phyloP scores from a whole-genome alignment of 1,140 invertebrate genomes.

The Dinothrombium tinctorium region DNA sequence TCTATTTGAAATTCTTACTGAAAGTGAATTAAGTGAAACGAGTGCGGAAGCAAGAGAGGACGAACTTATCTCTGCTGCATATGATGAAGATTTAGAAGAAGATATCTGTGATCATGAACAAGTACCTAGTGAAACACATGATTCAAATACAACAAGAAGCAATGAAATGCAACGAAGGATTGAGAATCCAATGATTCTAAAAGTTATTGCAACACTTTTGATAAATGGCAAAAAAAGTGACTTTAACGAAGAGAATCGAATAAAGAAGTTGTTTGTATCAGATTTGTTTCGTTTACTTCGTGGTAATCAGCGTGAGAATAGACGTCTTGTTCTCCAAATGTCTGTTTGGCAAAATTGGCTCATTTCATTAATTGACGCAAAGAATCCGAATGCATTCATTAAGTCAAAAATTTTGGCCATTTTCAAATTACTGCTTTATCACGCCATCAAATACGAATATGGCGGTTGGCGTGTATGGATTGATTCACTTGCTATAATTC shows the following conservation, averaged over 20 bases:
- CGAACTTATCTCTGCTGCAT: too few species aligned
- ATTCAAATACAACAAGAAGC: not conserved
- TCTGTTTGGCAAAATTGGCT: conserved; percentile 99
- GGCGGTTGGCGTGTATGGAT: conserved; percentile 99
- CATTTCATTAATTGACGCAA: conserved; percentile 91
- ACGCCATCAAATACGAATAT: conserved; percentile 97
- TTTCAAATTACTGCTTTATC: conserved; percentile 88
- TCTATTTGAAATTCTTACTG: conserved; percentile 49
- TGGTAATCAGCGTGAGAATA: conserved; percentile 91
- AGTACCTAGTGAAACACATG: not conserved
- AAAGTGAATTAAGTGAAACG: too few species aligned
- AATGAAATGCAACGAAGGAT: conserved; percentile 7
- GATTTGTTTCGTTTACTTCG: conserved; percentile 90
- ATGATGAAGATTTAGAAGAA: too few species aligned
- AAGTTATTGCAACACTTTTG: conserved; percentile 70
- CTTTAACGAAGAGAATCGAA: not conserved
- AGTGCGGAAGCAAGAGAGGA: too few species aligned
- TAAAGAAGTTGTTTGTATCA: conserved; percentile 62
- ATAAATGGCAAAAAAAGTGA: conserved; percentile 9
- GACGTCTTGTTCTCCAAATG: conserved; percentile 73
- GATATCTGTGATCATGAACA: too few species aligned
- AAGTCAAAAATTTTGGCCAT: conserved; percentile 95
- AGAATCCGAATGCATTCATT: conserved; percentile 62
- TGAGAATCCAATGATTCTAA: conserved; percentile 58
- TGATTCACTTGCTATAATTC: conserved; percentile 93